Evolutionary conservation across 2,113 vertebrate species (phyloP).

Genomic region (Ifrita kowaldi): DNA sequence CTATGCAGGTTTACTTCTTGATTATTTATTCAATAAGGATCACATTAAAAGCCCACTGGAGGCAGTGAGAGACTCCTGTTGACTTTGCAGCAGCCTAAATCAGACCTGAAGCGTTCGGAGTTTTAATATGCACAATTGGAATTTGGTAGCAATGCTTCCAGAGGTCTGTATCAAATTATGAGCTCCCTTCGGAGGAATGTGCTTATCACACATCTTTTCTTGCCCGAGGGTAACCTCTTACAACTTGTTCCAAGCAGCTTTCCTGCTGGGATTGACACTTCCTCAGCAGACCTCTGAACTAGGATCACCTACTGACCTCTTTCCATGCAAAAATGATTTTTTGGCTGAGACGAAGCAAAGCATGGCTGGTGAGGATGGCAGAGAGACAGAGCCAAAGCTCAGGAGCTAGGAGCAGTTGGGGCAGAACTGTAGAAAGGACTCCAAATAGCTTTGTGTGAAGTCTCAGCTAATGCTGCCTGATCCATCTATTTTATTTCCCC

Average conservation of each 20-base stretch:
- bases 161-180: not conserved
- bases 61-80: not conserved
- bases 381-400: not conserved
- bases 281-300: not conserved
- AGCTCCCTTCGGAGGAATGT: not conserved
- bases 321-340: not conserved
- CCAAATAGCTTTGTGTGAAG: not conserved
- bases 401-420: not conserved
- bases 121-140: not conserved
- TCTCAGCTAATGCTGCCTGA: not conserved
- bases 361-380: accelerated
- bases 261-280: not conserved
- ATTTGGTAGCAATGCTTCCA: not conserved
- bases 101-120: not conserved
- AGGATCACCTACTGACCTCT: not conserved
- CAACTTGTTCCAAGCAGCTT: not conserved
- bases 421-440: not conserved
- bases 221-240: not conserved
- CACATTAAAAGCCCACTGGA: not conserved
- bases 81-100: not conserved
- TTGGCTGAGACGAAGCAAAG: not conserved
- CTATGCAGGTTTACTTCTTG: not conserved
- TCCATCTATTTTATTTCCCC: not conserved
- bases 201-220: not conserved
- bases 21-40: conserved; percentile 28